Evolutionary conservation across 1,140 invertebrate genomes (phyloP).

Genomic region (Myzus persicae): DNA sequence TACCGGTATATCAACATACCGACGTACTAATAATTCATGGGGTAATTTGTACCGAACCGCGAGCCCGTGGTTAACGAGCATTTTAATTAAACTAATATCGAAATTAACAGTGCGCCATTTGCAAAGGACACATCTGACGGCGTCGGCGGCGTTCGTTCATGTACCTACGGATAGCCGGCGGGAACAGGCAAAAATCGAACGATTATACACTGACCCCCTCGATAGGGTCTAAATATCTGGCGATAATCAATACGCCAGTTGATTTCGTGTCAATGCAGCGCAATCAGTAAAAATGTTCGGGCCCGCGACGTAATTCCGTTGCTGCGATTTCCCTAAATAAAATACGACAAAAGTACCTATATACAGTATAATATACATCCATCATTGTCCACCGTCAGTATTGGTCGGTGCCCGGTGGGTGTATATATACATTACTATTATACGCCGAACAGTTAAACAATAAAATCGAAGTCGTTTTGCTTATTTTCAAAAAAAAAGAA

Average conservation of each 20-base stretch:
- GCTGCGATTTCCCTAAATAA: background rate
- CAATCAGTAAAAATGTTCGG: background rate
- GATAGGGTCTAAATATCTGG: background rate
- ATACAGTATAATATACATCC: background rate
- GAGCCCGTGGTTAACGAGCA: background rate
- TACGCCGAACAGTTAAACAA: background rate
- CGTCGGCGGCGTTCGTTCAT: background rate
- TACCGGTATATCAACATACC: background rate
- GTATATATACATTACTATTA: background rate
- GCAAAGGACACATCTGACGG: background rate
- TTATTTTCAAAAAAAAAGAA: background rate
- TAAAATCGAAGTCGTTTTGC: background rate
- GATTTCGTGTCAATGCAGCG: slow-evolving; percentile 4
- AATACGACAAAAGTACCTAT: background rate
- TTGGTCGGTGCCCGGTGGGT: background rate
- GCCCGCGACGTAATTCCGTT: background rate
- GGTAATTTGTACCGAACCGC: background rate
- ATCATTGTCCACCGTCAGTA: background rate
- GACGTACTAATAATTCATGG: background rate
- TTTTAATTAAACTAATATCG: slow-evolving; percentile 23
- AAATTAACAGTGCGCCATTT: background rate
- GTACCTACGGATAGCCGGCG: too few species aligned
- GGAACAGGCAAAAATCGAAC: background rate
- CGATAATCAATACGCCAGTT: slow-evolving; percentile 10
- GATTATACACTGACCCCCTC: background rate